Evolutionary conservation across 1,140 invertebrate species (phyloP).

Genomic region (Drosophila quadrilineata): DNA sequence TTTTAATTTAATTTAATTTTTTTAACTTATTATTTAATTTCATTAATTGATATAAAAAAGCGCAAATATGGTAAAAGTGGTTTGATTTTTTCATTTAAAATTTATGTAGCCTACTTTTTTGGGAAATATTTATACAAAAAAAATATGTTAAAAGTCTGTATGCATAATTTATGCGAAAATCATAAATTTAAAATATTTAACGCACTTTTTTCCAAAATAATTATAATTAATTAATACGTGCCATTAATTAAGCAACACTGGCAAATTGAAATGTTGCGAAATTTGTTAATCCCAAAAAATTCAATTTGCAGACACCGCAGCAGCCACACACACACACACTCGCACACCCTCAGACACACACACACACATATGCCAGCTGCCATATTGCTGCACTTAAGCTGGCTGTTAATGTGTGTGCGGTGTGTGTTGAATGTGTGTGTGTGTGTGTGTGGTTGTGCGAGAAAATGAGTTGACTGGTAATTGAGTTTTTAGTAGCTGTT

Average conservation of each 20-base stretch:
- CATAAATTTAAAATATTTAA: no score
- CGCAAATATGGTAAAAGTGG: no score
- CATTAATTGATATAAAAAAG: not conserved
- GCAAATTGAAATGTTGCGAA: conserved; percentile 13
- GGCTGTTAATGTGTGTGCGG: not conserved
- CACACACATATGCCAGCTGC: not conserved
- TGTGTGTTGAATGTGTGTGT: not conserved
- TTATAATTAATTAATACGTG: no score
- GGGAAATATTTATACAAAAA: no score
- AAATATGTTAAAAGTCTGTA: no score
- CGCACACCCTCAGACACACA: not conserved
- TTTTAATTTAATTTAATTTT: not conserved
- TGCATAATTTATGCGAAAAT: no score
- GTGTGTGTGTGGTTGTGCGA: not conserved
- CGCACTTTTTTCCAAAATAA: no score
- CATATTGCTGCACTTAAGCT: not conserved
- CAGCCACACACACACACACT: not conserved
- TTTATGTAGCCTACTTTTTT: no score
- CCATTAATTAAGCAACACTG: no score
- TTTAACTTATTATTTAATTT: not conserved
- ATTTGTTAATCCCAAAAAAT: conserved; percentile 29
- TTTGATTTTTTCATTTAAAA: no score
- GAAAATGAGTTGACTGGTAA: conserved; percentile 55
- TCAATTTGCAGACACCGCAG: conserved; percentile 37
- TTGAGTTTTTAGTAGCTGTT: conserved; percentile 77